These are phyloP conservation scores for Maniola jurtina DNA, from an alignment of 1,140 invertebrate species.

Conservation along the genomic window DNA sequence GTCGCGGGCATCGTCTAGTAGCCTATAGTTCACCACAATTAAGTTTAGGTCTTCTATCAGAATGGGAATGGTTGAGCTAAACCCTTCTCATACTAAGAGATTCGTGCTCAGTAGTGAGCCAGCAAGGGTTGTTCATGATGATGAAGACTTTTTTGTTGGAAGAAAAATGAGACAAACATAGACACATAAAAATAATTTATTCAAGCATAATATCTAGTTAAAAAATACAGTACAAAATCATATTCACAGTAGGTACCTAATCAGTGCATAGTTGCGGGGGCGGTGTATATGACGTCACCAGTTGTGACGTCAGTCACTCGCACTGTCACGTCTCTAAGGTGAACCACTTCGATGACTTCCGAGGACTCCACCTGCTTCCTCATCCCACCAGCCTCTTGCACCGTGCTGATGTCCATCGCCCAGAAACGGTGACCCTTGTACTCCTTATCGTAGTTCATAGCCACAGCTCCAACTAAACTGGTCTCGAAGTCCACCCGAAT, in stretches of 20 bases:
- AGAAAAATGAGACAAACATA: neutral
- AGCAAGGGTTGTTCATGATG: no score
- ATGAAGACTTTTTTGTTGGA: no score
- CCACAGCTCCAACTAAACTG: conserved; percentile 37
- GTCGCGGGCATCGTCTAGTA: no score
- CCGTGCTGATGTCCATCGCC: conserved; percentile 34
- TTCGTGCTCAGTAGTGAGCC: no score
- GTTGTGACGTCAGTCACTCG: conserved; percentile 32
- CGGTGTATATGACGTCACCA: conserved; percentile 5
- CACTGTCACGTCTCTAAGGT: conserved; percentile 37
- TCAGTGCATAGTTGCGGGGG: conserved; percentile 13
- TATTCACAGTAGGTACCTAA: conserved; percentile 3
- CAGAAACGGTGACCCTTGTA: conserved; percentile 49
- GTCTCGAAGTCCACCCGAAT: conserved; percentile 47
- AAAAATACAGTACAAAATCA: neutral
- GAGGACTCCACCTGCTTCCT: conserved; percentile 24
- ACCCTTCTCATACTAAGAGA: no score
- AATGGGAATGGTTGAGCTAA: no score
- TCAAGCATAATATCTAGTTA: neutral
- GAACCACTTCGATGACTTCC: conserved; percentile 40
- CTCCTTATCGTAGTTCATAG: conserved; percentile 37
- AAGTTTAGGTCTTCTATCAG: no score
- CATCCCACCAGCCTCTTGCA: conserved; percentile 33
- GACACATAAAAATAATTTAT: conserved; percentile 2
- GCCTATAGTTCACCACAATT: no score